Conservation (phyloP, 1,140 invertebrate genomes). For the Dendrolimus kikuchii region DNA sequence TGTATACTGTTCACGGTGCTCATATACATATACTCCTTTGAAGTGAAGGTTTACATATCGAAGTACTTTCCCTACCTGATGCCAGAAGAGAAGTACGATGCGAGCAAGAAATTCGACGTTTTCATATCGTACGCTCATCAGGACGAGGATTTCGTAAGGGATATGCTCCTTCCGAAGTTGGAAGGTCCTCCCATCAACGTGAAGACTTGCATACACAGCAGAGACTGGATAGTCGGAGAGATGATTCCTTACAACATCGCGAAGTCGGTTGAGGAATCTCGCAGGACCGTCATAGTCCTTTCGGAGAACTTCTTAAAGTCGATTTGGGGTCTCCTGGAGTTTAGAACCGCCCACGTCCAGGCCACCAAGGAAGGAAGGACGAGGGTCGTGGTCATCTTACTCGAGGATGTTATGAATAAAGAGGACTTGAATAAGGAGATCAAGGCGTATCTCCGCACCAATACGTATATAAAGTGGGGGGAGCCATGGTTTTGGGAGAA, state of each 20-base stretch:
- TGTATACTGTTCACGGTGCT: not conserved
- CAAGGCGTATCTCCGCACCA: constrained; percentile 83
- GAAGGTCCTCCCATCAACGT: constrained; percentile 1
- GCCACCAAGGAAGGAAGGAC: constrained; percentile 79
- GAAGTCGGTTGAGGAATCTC: constrained; percentile 83
- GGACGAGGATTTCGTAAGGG: constrained; percentile 4
- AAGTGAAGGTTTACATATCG: not conserved
- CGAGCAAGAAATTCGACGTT: constrained; percentile 8
- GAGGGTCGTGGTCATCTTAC: constrained; percentile 82
- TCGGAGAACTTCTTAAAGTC: constrained; percentile 88
- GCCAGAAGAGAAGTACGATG: not conserved
- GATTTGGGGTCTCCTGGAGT: constrained; percentile 89
- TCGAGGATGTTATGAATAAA: constrained; percentile 79
- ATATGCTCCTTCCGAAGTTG: constrained; percentile 3
- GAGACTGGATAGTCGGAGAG: constrained; percentile 14
- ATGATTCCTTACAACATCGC: constrained; percentile 10
- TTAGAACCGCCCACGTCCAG: constrained; percentile 82
- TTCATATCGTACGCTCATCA: constrained; percentile 10
- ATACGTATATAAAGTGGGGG: constrained; percentile 91
- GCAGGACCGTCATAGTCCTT: constrained; percentile 86
- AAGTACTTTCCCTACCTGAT: not conserved
- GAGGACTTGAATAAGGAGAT: constrained; percentile 82
- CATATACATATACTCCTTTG: constrained; percentile 1
- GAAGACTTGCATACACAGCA: constrained; percentile 9
- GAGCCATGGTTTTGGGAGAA: constrained; percentile 92